These are phyloP conservation scores for Muraenolepis orangiensis DNA, from an alignment of 2,797 vertebrate species.

Conservation along the genomic window DNA sequence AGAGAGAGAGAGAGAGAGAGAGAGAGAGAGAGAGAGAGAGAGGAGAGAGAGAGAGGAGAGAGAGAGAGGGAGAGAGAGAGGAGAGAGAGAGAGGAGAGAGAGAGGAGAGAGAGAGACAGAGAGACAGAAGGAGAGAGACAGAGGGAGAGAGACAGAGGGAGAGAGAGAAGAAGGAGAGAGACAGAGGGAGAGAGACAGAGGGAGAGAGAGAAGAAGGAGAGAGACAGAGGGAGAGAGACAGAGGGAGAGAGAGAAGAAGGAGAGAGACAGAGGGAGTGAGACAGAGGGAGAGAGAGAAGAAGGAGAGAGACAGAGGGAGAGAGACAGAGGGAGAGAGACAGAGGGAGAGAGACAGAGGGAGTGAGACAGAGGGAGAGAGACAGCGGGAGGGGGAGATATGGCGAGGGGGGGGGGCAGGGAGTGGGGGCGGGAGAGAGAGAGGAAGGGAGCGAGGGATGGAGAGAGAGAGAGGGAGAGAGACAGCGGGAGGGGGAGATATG, in stretches of 20 bases:
- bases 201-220: neutral
- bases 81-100: neutral
- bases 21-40: neutral
- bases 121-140: no score
- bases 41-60: neutral
- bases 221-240: neutral
- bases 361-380: neutral
- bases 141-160: neutral
- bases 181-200: neutral
- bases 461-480: conserved; percentile 1
- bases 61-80: conserved; percentile 16
- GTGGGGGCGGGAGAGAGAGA: no score
- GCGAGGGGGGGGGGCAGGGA: no score
- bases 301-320: neutral
- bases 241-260: neutral
- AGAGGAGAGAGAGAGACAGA: no score
- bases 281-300: conserved; percentile 2
- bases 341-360: conserved; percentile 8
- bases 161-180: neutral
- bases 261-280: neutral
- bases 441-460: no score
- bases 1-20: neutral
- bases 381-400: neutral
- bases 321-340: neutral
- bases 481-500: neutral